Evolutionary conservation across 2,888 invertebrate species (phyloP), one percentile per base, ranked within the genome.

Genomic region (Augiades crinisus): DNA sequence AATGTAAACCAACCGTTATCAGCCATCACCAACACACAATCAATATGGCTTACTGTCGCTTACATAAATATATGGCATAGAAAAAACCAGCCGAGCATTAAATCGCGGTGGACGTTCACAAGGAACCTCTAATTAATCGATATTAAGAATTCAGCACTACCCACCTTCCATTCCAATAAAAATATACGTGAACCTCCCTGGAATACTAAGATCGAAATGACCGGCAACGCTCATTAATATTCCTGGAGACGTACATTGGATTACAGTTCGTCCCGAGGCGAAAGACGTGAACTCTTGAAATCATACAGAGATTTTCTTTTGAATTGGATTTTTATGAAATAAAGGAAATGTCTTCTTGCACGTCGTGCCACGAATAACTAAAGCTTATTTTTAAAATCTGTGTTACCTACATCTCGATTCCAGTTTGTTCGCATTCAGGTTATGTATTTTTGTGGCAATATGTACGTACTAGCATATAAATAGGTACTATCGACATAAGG

Each of bases 111-210:
- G 54, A 43, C 51, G 62, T 61, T 54, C 61, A 68, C 67, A 68
- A 67, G 66, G 62, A 69, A 61, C 58, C 58, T 58, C 61, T 70
- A 71, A 75, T 74, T 75, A 64, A 70, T 65, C 62, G 61, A 51
- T 52, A 70, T 68, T 67, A 65, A 51, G 56, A 69, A 71, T 61
- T 63, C 63, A 63, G 62, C 55, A 63, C 56, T 60, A 64, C 63
- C 58, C 50, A 55, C 59, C 54, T 58, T 60, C 57, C 59, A 49
- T 51, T 51, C 44, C 44, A 53, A 56, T 56, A 56, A 56, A 56
- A 56, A 56, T 51, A 47, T 46, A 41, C 51, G 47, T 43, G 47
- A 41, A 54, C 45, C 44, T 38, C 47, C 46, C 24, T 43, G 37
- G 56, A 56, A 56, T 56, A 56, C 56, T 56, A 56, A 56, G 53